These are phyloP conservation scores for Synanthedon formicaeformis DNA, from an alignment of 2,888 invertebrate species.

Conservation along the genomic window DNA sequence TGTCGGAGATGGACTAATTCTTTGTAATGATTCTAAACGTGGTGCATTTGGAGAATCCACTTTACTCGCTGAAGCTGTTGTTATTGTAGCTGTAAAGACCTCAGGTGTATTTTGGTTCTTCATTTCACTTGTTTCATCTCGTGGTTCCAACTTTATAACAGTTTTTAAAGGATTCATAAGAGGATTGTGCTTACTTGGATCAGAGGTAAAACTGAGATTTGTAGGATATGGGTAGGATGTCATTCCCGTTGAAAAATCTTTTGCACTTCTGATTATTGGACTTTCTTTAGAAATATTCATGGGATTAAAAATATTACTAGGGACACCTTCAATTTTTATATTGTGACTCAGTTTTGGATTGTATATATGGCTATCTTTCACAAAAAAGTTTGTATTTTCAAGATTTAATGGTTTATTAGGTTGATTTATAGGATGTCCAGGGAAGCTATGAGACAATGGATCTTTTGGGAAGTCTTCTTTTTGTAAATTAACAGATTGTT, in stretches of 20 bases:
- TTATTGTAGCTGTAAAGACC: slow-evolving; percentile 63
- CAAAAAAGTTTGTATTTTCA: slow-evolving; percentile 60
- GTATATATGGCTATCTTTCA: slow-evolving; percentile 58
- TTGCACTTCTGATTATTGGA: slow-evolving; percentile 53
- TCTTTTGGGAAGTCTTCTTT: slow-evolving; percentile 61
- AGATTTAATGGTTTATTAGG: slow-evolving; percentile 54
- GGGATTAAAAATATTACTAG: slow-evolving; percentile 55
- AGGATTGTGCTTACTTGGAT: slow-evolving; percentile 53
- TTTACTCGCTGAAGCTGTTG: slow-evolving; percentile 48
- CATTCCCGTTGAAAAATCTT: slow-evolving; percentile 50
- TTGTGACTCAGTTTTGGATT: slow-evolving; percentile 53
- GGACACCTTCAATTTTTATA: slow-evolving; percentile 58
- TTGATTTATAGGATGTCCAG: slow-evolving; percentile 44
- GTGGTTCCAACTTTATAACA: slow-evolving; percentile 62
- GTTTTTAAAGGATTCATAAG: slow-evolving; percentile 61
- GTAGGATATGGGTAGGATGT: slow-evolving; percentile 51
- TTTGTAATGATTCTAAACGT: slow-evolving; percentile 49
- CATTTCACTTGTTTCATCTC: slow-evolving; percentile 58
- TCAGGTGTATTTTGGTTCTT: slow-evolving; percentile 61
- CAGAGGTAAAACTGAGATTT: slow-evolving; percentile 49
- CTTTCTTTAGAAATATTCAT: slow-evolving; percentile 56
- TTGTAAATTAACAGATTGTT: slow-evolving; percentile 47
- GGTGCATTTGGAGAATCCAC: slow-evolving; percentile 57
- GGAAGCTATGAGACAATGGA: slow-evolving; percentile 56
- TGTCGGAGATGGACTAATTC: slow-evolving; percentile 59